These are phyloP conservation scores for Lepisosteus osseus DNA, from an alignment of 2,113 vertebrate species.

Conservation along the genomic window DNA sequence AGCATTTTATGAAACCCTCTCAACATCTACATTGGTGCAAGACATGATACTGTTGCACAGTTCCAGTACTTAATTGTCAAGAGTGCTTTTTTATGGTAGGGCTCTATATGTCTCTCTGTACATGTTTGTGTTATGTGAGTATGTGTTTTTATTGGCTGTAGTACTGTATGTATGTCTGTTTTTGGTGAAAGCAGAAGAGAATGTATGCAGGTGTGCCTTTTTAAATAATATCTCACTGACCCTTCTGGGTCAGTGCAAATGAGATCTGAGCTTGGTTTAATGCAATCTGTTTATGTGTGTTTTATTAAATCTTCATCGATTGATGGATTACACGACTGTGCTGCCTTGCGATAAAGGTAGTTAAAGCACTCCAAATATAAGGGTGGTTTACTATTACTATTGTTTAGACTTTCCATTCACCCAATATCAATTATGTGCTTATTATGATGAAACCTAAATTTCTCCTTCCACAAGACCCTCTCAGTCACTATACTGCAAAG, in stretches of 20 bases:
- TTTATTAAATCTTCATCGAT: constrained; percentile 50
- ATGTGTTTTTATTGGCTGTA: too few species aligned
- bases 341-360: constrained; percentile 38
- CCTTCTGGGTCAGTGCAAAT: constrained; percentile 19
- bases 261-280: constrained; percentile 10
- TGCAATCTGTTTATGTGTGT: constrained; percentile 25
- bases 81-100: too few species aligned
- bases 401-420: neutral
- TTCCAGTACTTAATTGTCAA: too few species aligned
- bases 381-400: neutral
- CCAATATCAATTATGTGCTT: neutral
- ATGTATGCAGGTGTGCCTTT: constrained; percentile 10
- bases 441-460: neutral
- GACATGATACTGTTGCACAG: too few species aligned
- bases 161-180: too few species aligned
- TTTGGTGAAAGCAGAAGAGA: neutral
- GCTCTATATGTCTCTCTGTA: too few species aligned
- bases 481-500: too few species aligned
- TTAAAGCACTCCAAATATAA: constrained; percentile 27
- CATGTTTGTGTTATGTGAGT: too few species aligned
- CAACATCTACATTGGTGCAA: too few species aligned
- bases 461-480: too few species aligned
- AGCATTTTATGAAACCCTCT: too few species aligned
- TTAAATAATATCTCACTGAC: constrained; percentile 26
- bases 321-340: constrained; percentile 51